Evolutionary conservation across 1,140 invertebrate species (phyloP).

Genomic region (Prorops nasuta): DNA sequence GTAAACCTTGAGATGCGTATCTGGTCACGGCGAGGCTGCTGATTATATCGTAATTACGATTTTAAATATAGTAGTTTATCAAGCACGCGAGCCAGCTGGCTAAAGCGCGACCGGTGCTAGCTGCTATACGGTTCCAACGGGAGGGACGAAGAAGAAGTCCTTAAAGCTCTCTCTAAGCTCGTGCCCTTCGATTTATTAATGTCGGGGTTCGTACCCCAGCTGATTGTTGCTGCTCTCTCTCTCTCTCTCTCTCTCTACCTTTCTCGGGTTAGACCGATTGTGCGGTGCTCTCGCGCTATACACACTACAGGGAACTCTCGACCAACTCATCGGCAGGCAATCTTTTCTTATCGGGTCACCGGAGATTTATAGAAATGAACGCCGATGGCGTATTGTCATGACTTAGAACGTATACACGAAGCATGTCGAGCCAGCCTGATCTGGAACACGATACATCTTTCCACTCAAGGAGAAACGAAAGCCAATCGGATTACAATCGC

Average conservation of each 20-base stretch:
- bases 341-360: constrained; percentile 35
- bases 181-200: constrained; percentile 42
- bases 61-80: constrained; percentile 53
- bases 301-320: too few species aligned
- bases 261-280: too few species aligned
- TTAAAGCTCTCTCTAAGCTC: constrained; percentile 12
- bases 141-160: constrained; percentile 4
- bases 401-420: constrained; percentile 22
- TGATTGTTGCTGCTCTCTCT: too few species aligned
- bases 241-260: too few species aligned
- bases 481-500: background rate
- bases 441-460: constrained; percentile 24
- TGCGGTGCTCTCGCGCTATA: too few species aligned
- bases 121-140: background rate
- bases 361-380: constrained; percentile 34
- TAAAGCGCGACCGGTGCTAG: constrained; percentile 10
- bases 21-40: constrained; percentile 47
- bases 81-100: constrained; percentile 38
- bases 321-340: constrained; percentile 27
- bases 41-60: constrained; percentile 53
- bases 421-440: constrained; percentile 9
- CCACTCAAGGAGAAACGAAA: background rate
- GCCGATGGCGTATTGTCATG: constrained; percentile 29
- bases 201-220: constrained; percentile 13
- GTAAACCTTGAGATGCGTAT: constrained; percentile 40